These are phyloP conservation scores for Neotoxoptera formosana DNA, from an alignment of 1,140 invertebrate species.

Conservation along the genomic window DNA sequence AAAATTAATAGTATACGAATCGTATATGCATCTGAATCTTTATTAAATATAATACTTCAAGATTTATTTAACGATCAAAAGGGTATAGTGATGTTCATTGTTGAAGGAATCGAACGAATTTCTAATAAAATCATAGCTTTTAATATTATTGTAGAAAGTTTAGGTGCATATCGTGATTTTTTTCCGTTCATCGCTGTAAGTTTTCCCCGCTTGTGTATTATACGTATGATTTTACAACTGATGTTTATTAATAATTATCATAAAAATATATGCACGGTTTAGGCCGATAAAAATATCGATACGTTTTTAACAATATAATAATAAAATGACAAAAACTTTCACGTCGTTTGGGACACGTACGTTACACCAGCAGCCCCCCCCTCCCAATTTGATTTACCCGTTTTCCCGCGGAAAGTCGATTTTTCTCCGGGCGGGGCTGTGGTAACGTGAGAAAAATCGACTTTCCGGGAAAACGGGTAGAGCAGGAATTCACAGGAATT, in stretches of 20 bases:
- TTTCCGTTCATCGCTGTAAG: neutral
- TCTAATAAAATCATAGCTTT: neutral
- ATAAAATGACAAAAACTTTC: neutral
- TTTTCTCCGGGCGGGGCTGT: too few species aligned
- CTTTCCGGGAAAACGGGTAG: too few species aligned
- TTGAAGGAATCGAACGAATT: neutral
- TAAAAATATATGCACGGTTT: neutral
- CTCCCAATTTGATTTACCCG: too few species aligned
- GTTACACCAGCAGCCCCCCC: too few species aligned
- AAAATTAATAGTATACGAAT: neutral
- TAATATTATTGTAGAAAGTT: neutral
- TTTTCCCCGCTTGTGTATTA: neutral
- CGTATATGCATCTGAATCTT: neutral
- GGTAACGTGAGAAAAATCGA: too few species aligned
- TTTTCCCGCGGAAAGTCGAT: too few species aligned
- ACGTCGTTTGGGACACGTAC: too few species aligned
- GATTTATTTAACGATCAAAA: neutral
- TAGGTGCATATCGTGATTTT: neutral
- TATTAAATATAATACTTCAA: neutral
- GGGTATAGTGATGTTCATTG: neutral
- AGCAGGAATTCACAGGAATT: too few species aligned
- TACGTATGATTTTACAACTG: neutral
- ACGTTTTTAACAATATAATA: neutral
- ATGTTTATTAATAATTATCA: neutral
- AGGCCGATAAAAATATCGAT: neutral